Conservation (phyloP, 2,113 vertebrate genomes). For the Elephantulus edwardii region DNA sequence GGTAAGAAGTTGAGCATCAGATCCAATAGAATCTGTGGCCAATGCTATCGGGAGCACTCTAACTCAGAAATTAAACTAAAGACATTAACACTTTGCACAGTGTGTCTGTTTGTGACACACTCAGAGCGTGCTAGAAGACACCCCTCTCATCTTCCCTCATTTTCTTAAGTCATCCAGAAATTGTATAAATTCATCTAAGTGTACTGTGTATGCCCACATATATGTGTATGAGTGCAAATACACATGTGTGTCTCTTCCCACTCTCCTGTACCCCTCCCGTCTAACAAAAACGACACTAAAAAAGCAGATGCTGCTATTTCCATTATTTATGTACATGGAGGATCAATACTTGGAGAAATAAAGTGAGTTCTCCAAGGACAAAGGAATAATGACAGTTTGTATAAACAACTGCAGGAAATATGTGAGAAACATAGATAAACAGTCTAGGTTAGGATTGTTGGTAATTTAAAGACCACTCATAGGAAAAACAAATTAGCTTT, state of each 20-base stretch:
- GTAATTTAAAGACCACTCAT: not conserved
- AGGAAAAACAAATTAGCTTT: not conserved
- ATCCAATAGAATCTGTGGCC: not conserved
- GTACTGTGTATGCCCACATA: not conserved
- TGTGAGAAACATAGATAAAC: not conserved
- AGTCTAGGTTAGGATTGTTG: not conserved
- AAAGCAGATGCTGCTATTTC: not conserved
- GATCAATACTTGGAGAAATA: not conserved
- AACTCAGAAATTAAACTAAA: not conserved
- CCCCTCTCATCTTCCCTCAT: not conserved
- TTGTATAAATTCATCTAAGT: not conserved
- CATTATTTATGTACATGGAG: not conserved
- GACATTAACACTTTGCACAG: not conserved
- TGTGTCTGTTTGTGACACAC: not conserved
- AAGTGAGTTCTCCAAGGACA: not conserved
- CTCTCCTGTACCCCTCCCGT: not conserved
- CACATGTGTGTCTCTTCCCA: not conserved
- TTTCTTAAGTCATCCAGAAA: not conserved
- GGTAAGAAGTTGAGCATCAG: not conserved
- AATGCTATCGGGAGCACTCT: not conserved
- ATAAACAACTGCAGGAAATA: not conserved
- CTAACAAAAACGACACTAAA: not conserved
- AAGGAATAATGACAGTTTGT: not conserved
- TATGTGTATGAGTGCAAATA: no score
- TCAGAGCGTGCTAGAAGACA: not conserved